Base-by-base conservation (phyloP, 1,140 invertebrate species). In the Papilio machaon region DNA sequence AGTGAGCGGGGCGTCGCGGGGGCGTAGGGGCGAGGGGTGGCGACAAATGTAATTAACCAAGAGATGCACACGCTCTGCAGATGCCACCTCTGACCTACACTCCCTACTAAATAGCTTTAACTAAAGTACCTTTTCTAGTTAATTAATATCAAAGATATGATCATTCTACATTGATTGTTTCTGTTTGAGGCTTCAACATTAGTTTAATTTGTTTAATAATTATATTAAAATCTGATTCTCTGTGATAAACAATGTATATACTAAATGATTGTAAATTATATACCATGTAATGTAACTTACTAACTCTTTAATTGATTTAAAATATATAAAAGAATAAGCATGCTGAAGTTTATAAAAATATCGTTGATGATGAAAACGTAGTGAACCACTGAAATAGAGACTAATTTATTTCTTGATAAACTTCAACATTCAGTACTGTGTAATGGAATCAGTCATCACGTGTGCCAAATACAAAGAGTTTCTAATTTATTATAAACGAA, bases 11-110 rank as follows among this genome's bases (percentile, higher is more conserved):
- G 38, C 13, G 54, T 35, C 13, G 64, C 64, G 30, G 76, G 43
- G 77, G 19, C 54, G 81, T 54, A 30, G 85, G 83, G 84, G 86
- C 64, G 80, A 60, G 46, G 85, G 84, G 84, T 85, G 84, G 83
- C 85, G 82, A 84, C 85, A 90, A 94, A 93, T 93, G 91, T 92
- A 91, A 94, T 93, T 93, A 94, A 94, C 90, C 85, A 87, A 80
- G 87, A 89, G 89, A 91, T 89, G 88, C 88, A 89, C 89, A 80
- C 87, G 84, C 83, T 84, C 85, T 86, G 84, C 90, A 91, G 88
- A 91, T 92, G 90, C 86, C 83, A 86, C 81, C 86, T 78, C 76
- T 78, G 76, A 78, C 76, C 76, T 76, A 52, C 46, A 76, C 74
- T 85, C 82, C 73, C 54, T 52, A 38, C 79, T 79, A 52, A 52